Base-by-base conservation (phyloP, 2,888 invertebrate genomes). In the Schizaphis graminum region DNA sequence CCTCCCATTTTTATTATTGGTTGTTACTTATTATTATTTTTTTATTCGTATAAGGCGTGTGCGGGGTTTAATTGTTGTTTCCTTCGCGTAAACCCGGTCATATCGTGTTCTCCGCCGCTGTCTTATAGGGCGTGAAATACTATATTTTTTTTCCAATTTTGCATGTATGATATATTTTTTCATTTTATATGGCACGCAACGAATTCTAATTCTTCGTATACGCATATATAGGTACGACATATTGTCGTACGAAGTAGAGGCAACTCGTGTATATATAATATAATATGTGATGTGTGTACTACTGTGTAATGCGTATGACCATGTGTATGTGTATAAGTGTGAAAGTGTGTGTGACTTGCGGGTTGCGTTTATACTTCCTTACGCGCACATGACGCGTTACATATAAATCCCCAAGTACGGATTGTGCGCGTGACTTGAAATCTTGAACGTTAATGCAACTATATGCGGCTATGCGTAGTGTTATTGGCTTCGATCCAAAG, bases 401-500 rank as follows among this genome's bases (percentile, higher is more conserved):
- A n/a, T 89, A 93, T 89, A 93, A 93, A 93, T 93, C 89, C 89
- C 67, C 47, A 35, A 84, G 35, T 84, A 89, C 53, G 93, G 56
- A 89, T 57, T 84, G 89, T 47, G 89, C 89, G 89, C 93, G 93
- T 93, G 93, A 93, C 84, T 89, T 35, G 93, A 93, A 93, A 93
- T 93, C n/a, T 90, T 57, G 89, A 93, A 93, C 89, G 89, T 44
- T 61, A 85, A 13, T 84, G 56, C 57, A 44, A 77, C 77, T 41
- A 56, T n/a, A 35, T 49, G 44, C 47, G 49, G 53, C 53, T 91
- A 47, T 44, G 26, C 7, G 21, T 53, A 44, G 57, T 56, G 85
- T 88, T 92, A 67, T 88, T 77, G 92, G 92, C 61, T 61, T 35
- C 67, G 49, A n/a, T 88, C 53, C 88, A 53, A 41, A 21, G 77